Evolutionary conservation across 2,797 vertebrate species (phyloP), one percentile per base, ranked within the genome.

Genomic region (Vespertilio murinus): DNA sequence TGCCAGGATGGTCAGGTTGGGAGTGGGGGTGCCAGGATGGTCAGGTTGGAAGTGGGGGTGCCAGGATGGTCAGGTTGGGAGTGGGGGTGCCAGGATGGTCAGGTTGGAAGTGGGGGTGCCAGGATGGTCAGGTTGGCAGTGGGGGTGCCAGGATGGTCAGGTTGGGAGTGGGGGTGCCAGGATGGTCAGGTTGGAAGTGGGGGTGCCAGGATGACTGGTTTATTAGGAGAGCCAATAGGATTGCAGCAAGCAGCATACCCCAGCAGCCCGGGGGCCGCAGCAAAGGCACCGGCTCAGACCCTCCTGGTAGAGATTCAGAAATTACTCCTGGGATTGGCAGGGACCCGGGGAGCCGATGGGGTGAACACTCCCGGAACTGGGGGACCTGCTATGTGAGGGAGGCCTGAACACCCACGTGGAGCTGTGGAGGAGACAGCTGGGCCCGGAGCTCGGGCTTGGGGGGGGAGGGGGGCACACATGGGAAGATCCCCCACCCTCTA

Each of bases 391-490:
- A 5, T 9, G 49, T 7, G 20, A 35, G 35, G 7, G 33, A 6
- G 20, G 8, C 54, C 71, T 23, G 30, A 59, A 25, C 23, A 20
- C 12, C 16, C 70, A 2, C 2, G 2, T 3, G 14, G 45, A 40
- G 30, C 11, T 3, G 16, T 11, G 1, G 10, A 4, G 30, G 35
- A 42, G 22, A 23, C 8, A 5, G 25, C 13, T 3, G 30, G n/a
- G 10, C 13, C 20, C 3, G 30, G 22, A 64, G 17, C 12, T 8
- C 11, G 35, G 14, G 28, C 14, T 8, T 0, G 1, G 17, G 9
- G 2, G 2, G 12, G 1, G 17, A 7, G 2, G 2, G 12, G n/a
- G 33, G 9, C 35, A 11, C 33, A 3, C 2, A 2, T 0, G 0
- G 20, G 25, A 28, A 56, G 73, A 8, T 23, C n/a, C 45, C n/a